Conservation (phyloP, 2,113 vertebrate species). For the Chaetorhynchus papuensis region DNA sequence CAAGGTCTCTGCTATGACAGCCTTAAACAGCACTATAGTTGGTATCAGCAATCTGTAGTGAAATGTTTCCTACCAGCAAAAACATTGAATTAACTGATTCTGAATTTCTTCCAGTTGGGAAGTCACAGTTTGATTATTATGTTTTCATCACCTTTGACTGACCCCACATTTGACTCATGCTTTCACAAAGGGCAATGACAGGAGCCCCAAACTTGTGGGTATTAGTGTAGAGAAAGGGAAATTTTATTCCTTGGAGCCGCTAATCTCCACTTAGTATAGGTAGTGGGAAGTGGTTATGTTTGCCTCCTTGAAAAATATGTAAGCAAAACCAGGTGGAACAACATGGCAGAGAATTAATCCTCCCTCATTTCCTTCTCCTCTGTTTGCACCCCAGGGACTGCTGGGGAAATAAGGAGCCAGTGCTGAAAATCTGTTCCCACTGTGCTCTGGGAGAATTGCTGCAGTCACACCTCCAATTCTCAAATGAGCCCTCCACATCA, state of each 20-base stretch:
- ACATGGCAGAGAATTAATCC: background rate
- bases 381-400: background rate
- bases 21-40: background rate
- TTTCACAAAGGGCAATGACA: background rate
- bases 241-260: background rate
- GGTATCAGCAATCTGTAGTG: slow-evolving; percentile 10
- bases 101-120: background rate
- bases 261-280: background rate
- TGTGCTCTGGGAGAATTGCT: background rate
- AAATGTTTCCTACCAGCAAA: slow-evolving; percentile 39
- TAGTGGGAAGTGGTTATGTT: background rate
- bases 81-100: background rate
- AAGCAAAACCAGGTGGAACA: background rate
- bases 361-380: background rate
- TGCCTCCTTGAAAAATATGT: background rate
- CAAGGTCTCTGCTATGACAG: slow-evolving; percentile 25
- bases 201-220: background rate
- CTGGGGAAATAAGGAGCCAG: background rate
- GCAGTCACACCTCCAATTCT: background rate
- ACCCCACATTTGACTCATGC: background rate
- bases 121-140: background rate
- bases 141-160: background rate
- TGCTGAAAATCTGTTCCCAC: background rate
- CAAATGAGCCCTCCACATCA: background rate
- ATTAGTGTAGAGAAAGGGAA: background rate